Evolutionary conservation across 2,797 vertebrate genomes (phyloP), one percentile per base, ranked within the genome.

Genomic region (Catamblyrhynchus diadema): DNA sequence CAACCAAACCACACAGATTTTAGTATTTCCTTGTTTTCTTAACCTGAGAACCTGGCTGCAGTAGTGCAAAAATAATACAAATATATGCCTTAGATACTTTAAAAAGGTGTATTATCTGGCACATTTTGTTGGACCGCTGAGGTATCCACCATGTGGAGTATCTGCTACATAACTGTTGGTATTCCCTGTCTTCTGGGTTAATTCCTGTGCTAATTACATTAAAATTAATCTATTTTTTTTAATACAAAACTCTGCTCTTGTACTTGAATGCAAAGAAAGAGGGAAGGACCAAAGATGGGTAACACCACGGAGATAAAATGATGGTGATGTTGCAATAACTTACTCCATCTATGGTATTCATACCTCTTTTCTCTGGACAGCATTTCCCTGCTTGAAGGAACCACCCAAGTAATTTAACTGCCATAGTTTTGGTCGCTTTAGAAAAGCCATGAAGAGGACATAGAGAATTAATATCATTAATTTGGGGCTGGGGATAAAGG

Each of bases 131-230:
- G 67, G 47, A 41, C 42, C 6, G 30, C 5, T 10, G 71, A 42
- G 10, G 8, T 79, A 44, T 6, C 47, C 69, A 14, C 56, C 15
- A 0, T 21, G 21, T 35, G n/a, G 24, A 0, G 0, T 53, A 41
- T 22, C 21, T 27, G 3, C 32, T 28, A 1, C 2, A 4, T 24
- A 56, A 41, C 9, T 30, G 27, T 23, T 23, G 32, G 64, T 15
- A 25, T n/a, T 71, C 24, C 9, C 5, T 13, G 19, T 48, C 37
- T 78, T 78, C 77, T 82, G 67, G 9, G 18, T 50, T 87, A 35
- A 33, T 73, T 41, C 60, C 35, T 65, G 25, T 32, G 35, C 21
- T 32, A 48, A 57, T 47, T 32, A 65, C 70, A 81, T 81, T 39
- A 45, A 44, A 64, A 87, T 9, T 32, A 39, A 28, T 59, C 1